A percentile compares a stretch with the other conserved stretches of the same genome.
These are phyloP conservation scores for Macrochelys suwanniensis DNA, from an alignment of 2,797 vertebrate species.

Conservation along the genomic window DNA sequence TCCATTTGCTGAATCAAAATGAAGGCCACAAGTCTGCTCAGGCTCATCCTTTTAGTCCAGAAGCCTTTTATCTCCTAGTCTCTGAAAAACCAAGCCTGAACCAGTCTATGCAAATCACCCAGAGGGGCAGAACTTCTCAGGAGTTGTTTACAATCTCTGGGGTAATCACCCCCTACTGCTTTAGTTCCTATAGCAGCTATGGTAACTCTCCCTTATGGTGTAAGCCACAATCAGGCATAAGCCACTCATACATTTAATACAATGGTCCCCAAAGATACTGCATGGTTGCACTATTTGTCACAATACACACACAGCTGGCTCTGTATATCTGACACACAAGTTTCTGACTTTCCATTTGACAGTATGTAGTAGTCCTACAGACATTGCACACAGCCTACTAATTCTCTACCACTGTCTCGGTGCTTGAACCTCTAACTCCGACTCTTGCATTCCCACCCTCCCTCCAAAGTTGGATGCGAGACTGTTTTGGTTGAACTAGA, in stretches of 20 bases:
- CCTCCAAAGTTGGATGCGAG: neutral
- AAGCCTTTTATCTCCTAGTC: neutral
- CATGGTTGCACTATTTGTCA: neutral
- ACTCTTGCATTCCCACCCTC: neutral
- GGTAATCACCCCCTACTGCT: neutral
- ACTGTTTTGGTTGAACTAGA: neutral
- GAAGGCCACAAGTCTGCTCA: neutral
- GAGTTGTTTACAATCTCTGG: neutral
- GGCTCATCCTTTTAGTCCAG: neutral
- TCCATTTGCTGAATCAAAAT: neutral
- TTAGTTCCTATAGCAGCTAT: neutral
- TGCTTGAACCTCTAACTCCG: neutral
- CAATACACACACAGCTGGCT: constrained; percentile 47
- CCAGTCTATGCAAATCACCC: neutral
- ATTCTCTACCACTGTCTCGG: neutral
- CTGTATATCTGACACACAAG: constrained; percentile 8
- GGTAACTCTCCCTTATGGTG: neutral
- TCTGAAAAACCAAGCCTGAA: neutral
- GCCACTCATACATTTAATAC: neutral
- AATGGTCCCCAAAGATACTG: neutral
- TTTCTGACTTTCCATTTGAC: neutral
- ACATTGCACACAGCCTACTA: constrained; percentile 18
- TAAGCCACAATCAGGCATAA: neutral
- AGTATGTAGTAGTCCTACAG: constrained; percentile 16
- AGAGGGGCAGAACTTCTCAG: neutral